These are phyloP conservation scores for Muschampia plurimacula DNA, from an alignment of 2,888 invertebrate genomes.

Conservation along the genomic window DNA sequence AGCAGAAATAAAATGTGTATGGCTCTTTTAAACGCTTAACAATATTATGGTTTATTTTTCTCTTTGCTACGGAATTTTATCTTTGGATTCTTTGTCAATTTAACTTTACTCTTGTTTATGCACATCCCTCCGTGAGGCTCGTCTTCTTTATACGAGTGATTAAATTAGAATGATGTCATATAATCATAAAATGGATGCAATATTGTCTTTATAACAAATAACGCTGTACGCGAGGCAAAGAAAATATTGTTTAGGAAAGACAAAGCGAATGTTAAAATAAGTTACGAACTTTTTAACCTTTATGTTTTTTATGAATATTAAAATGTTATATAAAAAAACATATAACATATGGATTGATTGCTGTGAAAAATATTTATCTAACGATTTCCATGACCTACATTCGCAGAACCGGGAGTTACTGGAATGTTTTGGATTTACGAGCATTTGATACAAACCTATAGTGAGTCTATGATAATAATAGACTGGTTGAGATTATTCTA, in stretches of 20 bases:
- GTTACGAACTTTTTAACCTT: neutral
- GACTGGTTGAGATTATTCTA: no score
- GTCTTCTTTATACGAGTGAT: conserved; percentile 53
- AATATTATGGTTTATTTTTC: conserved; percentile 29
- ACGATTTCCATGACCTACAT: no score
- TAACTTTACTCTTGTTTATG: conserved; percentile 51
- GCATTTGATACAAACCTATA: no score
- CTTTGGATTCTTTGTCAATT: conserved; percentile 61
- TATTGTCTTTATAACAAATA: conserved; percentile 47
- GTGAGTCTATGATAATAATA: no score
- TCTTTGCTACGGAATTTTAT: conserved; percentile 26
- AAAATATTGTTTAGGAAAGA: conserved; percentile 25
- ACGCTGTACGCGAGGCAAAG: neutral
- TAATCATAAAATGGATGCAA: conserved; percentile 57
- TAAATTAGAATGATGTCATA: conserved; percentile 57
- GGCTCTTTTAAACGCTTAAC: conserved; percentile 31
- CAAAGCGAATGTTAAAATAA: neutral
- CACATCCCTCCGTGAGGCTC: conserved; percentile 44
- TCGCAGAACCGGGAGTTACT: no score
- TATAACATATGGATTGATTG: neutral
- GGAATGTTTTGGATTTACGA: no score
- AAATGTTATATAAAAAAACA: neutral
- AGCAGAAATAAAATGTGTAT: conserved; percentile 27
- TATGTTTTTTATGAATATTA: neutral
- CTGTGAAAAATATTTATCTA: neutral